Evolutionary conservation across 2,888 invertebrate species (phyloP).

Genomic region (Catocala nupta): DNA sequence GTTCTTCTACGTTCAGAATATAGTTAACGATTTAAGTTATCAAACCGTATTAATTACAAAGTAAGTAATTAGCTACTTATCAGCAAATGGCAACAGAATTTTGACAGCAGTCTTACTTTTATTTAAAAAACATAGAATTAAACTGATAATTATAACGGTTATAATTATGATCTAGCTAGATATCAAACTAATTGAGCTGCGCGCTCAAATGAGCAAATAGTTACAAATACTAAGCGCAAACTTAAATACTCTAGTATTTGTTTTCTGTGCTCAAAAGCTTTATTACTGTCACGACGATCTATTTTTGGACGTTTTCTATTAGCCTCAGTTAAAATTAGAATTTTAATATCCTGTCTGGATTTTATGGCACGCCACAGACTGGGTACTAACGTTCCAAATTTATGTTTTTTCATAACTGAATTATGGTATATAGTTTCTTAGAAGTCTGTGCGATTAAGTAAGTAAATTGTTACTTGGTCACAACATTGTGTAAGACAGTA

Average conservation of each 20-base stretch:
- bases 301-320: slow-evolving; percentile 31
- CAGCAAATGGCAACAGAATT: too few relatives aligned
- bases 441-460: slow-evolving; percentile 4
- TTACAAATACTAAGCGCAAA: not conserved
- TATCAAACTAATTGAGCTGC: too few relatives aligned
- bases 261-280: not conserved
- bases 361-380: slow-evolving; percentile 22
- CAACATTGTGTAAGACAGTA: not conserved
- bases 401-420: slow-evolving; percentile 17
- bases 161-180: too few relatives aligned
- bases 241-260: not conserved
- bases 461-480: too few relatives aligned
- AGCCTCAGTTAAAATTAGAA: slow-evolving; percentile 35
- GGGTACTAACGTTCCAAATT: slow-evolving; percentile 14
- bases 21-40: too few relatives aligned
- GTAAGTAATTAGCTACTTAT: too few relatives aligned
- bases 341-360: slow-evolving; percentile 25
- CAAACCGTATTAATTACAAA: too few relatives aligned
- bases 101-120: too few relatives aligned
- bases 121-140: too few relatives aligned
- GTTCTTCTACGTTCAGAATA: too few relatives aligned
- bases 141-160: too few relatives aligned
- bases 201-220: too few relatives aligned
- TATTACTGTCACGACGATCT: slow-evolving; percentile 26
- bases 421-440: slow-evolving; percentile 10